Conservation (phyloP, 2,113 vertebrate species). For the Aplodontia rufa region DNA sequence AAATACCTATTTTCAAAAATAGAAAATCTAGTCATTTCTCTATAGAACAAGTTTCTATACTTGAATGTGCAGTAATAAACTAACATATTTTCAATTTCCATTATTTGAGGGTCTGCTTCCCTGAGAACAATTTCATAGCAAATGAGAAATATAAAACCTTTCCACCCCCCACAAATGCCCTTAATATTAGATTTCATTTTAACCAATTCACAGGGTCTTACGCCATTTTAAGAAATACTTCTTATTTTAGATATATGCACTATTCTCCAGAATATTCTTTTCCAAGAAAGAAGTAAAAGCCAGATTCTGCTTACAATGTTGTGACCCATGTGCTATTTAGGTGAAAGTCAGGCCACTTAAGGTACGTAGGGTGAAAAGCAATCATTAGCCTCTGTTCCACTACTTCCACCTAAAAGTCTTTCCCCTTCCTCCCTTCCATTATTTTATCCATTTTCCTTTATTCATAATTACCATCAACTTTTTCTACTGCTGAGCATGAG, state of each 20-base stretch:
- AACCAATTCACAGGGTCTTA: background rate
- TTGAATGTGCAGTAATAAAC: background rate
- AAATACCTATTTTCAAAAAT: constrained; percentile 17
- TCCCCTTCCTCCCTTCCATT: background rate
- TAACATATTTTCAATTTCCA: background rate
- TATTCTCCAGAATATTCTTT: background rate
- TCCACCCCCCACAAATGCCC: background rate
- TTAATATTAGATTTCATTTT: background rate
- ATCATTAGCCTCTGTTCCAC: background rate
- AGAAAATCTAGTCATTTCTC: background rate
- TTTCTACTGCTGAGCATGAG: background rate
- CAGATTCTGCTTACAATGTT: background rate
- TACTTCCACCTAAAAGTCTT: background rate
- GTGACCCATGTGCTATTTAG: background rate
- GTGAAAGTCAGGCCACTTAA: background rate
- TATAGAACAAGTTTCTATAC: constrained; percentile 1
- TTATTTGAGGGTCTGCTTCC: background rate
- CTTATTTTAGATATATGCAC: background rate
- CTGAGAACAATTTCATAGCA: background rate
- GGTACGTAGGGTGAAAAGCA: background rate
- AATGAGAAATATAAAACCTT: background rate
- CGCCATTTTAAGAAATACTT: background rate
- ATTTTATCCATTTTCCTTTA: background rate
- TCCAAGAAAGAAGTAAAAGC: background rate
- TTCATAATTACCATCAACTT: background rate